Conservation (phyloP, 2,888 invertebrate genomes). For the Gisinianus flammeolus region DNA sequence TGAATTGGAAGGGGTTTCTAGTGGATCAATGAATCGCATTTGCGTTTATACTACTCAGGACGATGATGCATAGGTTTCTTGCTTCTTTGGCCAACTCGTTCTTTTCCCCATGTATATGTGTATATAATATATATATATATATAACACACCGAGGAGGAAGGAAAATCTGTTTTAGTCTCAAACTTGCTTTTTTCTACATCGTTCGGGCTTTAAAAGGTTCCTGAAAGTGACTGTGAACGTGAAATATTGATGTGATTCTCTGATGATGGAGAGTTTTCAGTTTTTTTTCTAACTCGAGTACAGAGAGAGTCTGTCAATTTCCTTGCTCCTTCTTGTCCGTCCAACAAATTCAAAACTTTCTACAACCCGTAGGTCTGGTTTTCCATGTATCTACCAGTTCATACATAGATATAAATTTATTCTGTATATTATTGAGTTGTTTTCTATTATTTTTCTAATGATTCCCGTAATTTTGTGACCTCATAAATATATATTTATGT, state of each 20-base stretch:
- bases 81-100: conserved; percentile 17
- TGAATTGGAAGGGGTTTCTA: conserved; percentile 30
- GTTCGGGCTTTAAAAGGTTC: conserved; percentile 7
- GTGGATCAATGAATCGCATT: conserved; percentile 34
- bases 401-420: not conserved
- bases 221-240: conserved; percentile 38
- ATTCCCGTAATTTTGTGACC: too few relatives aligned
- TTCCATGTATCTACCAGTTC: not conserved
- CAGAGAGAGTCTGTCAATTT: not conserved
- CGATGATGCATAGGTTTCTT: conserved; percentile 32
- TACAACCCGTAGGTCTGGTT: not conserved
- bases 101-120: not conserved
- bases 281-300: not conserved
- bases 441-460: not conserved
- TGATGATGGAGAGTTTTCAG: not conserved
- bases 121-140: not conserved
- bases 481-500: too few relatives aligned
- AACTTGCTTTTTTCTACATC: not conserved
- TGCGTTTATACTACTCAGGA: conserved; percentile 21
- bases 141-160: not conserved
- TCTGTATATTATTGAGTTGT: not conserved
- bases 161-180: conserved; percentile 17
- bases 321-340: not conserved
- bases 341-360: not conserved
- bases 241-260: conserved; percentile 36